Conservation (phyloP, 2,888 invertebrate species). For the Drosophila lutescens region DNA sequence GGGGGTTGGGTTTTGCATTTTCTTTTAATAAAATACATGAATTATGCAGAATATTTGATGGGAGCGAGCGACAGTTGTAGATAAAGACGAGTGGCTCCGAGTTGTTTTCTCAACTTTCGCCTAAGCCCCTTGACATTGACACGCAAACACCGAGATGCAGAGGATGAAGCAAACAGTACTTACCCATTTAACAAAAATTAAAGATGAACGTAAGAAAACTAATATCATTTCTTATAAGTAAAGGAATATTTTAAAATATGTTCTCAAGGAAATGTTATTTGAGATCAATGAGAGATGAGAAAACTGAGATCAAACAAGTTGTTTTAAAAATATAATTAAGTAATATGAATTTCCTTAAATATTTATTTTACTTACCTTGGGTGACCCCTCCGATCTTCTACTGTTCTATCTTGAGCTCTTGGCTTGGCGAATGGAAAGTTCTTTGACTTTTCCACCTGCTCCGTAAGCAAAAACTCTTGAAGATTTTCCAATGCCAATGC, state of each 20-base stretch:
- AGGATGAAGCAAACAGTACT: neutral
- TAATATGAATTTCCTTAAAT: too few species aligned
- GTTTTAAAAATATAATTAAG: too few species aligned
- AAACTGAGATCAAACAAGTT: too few species aligned
- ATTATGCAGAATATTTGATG: slow-evolving; percentile 65
- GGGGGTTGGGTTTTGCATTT: slow-evolving; percentile 51
- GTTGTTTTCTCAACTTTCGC: slow-evolving; percentile 21
- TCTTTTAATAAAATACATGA: slow-evolving; percentile 64
- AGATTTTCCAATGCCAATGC: slow-evolving; percentile 39
- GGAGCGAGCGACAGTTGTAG: slow-evolving; percentile 27
- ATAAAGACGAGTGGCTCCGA: slow-evolving; percentile 17
- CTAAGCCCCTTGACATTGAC: slow-evolving; percentile 38
- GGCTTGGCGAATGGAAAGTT: slow-evolving; percentile 14
- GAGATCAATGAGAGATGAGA: too few species aligned
- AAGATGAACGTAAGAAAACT: too few species aligned
- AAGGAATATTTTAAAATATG: too few species aligned
- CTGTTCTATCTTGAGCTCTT: neutral
- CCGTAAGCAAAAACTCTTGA: slow-evolving; percentile 38
- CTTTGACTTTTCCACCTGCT: slow-evolving; percentile 27
- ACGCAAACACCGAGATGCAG: slow-evolving; percentile 6
- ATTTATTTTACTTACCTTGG: neutral
- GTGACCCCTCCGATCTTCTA: too few species aligned
- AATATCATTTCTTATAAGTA: too few species aligned
- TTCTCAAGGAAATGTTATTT: too few species aligned
- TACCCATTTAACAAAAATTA: too few species aligned